Evolutionary conservation across 1,140 invertebrate species (phyloP).

Genomic region (Heterodera schachtii): DNA sequence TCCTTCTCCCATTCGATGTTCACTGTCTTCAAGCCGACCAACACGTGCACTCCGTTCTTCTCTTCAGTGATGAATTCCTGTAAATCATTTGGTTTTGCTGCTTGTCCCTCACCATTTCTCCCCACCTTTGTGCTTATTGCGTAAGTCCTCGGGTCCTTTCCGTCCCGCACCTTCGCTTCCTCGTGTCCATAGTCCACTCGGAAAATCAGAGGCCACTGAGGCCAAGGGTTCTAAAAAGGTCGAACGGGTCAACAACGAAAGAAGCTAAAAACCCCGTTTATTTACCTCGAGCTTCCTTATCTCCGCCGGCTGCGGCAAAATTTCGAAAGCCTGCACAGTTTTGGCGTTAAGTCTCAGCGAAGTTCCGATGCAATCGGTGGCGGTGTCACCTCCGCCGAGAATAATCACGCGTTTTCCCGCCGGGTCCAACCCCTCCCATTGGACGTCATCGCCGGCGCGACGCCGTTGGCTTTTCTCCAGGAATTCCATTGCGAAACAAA

Average conservation of each 20-base stretch:
- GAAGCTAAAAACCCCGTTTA: not conserved
- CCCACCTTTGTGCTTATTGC: conserved; percentile 83
- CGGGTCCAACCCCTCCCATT: conserved; percentile 74
- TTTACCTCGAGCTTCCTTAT: conserved; percentile 73
- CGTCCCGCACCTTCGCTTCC: conserved; percentile 83
- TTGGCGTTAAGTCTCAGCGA: conserved; percentile 94
- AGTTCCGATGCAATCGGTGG: conserved; percentile 97
- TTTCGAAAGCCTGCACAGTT: conserved; percentile 93
- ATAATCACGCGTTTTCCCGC: conserved; percentile 93
- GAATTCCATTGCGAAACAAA: conserved; percentile 97
- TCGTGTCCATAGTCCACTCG: conserved; percentile 98
- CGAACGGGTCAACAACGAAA: not conserved
- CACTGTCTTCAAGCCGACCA: conserved; percentile 85
- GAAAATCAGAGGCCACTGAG: conserved; percentile 93
- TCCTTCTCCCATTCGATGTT: conserved; percentile 91
- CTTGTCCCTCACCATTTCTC: not conserved
- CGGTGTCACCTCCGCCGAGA: conserved; percentile 98
- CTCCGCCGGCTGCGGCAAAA: conserved; percentile 85
- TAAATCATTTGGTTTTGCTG: conserved; percentile 13
- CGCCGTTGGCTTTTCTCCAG: conserved; percentile 95
- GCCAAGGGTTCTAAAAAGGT: conserved; percentile 78
- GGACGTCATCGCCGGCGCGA: conserved; percentile 76
- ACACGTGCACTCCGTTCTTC: conserved; percentile 65
- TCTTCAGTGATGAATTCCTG: conserved; percentile 53
- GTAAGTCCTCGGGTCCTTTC: conserved; percentile 89